Percentiles rank a stretch among this genome's conserved stretches.
Evolutionary conservation across 2,113 vertebrate species (phyloP).

Genomic region (Muntiacus muntjak): DNA sequence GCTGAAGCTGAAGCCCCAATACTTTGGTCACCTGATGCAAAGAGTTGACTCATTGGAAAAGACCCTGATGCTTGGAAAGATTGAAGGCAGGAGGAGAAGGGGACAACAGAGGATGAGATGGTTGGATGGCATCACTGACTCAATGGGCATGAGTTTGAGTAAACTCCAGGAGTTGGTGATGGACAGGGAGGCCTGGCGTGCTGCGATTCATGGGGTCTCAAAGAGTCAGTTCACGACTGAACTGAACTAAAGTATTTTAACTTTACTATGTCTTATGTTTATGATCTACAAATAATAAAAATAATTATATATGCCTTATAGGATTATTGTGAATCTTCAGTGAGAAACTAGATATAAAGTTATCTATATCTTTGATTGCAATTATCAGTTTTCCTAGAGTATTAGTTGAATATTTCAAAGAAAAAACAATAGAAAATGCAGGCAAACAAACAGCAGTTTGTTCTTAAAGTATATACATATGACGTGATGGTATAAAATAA

Average conservation of each 20-base stretch:
- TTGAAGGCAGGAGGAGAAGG: neutral
- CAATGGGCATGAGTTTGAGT: neutral
- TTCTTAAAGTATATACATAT: neutral
- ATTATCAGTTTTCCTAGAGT: neutral
- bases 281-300: neutral
- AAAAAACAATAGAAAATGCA: neutral
- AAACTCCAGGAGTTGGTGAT: neutral
- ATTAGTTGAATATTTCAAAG: neutral
- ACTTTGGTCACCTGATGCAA: neutral
- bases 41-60: neutral
- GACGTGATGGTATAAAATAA: neutral
- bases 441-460: neutral
- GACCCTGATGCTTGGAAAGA: neutral
- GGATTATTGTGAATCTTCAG: neutral
- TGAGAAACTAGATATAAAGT: neutral
- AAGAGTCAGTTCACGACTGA: rapidly evolving
- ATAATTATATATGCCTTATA: neutral
- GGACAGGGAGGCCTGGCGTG: neutral
- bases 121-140: neutral
- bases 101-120: neutral
- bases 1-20: neutral
- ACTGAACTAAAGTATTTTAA: neutral
- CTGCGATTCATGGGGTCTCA: neutral
- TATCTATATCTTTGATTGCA: neutral
- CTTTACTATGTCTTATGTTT: neutral